Conservation (phyloP, 1,140 invertebrate genomes). For the Stratiolaelaps scimitus region DNA sequence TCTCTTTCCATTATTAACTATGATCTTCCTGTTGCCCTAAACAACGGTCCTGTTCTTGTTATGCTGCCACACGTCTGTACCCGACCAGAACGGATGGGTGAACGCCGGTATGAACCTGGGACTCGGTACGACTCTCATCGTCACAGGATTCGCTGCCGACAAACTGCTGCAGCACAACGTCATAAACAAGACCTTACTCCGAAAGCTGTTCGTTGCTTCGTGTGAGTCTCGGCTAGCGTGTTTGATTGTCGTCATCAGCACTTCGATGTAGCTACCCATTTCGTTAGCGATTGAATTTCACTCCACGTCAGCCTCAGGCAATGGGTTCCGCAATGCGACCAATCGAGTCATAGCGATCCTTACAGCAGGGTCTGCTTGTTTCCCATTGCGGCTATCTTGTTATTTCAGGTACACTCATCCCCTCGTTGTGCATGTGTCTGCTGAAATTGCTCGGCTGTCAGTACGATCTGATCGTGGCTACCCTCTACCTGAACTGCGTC, state of each 20-base stretch:
- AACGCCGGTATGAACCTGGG: constrained; percentile 4
- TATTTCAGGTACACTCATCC: neutral
- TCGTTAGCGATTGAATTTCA: no score
- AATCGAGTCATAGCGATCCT: neutral
- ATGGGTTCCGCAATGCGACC: no score
- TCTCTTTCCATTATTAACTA: no score
- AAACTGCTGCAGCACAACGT: neutral
- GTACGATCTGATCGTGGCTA: neutral
- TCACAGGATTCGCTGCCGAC: neutral
- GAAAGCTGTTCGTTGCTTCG: neutral
- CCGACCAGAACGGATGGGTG: constrained; percentile 4
- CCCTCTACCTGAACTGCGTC: neutral
- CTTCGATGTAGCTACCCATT: no score
- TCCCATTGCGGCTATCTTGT: no score
- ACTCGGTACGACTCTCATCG: neutral
- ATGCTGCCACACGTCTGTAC: no score
- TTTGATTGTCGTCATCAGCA: neutral
- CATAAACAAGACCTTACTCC: neutral
- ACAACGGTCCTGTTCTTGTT: no score
- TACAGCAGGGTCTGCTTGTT: no score
- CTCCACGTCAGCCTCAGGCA: no score
- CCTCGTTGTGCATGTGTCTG: neutral
- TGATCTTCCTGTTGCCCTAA: no score
- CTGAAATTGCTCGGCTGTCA: neutral
- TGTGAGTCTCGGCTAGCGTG: neutral